phyloP scores from a whole-genome alignment of 2,113 vertebrate genomes.

The Melospiza melodia region DNA sequence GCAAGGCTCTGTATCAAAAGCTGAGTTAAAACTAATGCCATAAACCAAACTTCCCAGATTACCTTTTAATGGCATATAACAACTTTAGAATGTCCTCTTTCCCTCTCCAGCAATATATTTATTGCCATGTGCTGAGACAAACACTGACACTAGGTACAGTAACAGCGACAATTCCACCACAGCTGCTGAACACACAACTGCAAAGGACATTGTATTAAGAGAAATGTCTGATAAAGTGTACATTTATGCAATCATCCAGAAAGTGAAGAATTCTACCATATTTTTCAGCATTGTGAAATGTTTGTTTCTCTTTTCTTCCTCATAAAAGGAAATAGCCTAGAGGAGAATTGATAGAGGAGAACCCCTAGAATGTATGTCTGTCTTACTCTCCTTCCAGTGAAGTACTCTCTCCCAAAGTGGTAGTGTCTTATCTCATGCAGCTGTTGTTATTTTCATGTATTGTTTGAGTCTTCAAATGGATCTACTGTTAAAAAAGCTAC shows the following conservation, averaged over 20 bases:
- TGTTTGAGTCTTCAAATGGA: background rate
- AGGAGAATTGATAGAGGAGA: background rate
- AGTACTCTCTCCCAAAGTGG: background rate
- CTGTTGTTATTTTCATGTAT: background rate
- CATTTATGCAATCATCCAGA: background rate
- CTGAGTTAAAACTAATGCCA: background rate
- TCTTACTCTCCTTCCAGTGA: background rate
- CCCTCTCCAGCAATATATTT: background rate
- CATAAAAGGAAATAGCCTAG: background rate
- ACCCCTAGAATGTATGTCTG: rapidly evolving
- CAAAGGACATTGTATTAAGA: background rate
- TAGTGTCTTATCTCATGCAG: background rate
- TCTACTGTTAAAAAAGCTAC: background rate
- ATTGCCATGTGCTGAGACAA: background rate
- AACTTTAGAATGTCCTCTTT: background rate
- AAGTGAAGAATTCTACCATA: background rate
- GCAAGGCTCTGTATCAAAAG: background rate
- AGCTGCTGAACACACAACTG: background rate
- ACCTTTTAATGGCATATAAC: background rate
- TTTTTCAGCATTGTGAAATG: background rate
- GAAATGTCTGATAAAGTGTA: background rate
- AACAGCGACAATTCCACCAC: background rate
- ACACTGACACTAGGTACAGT: background rate
- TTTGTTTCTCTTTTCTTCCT: background rate
- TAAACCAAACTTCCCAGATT: background rate